Evolutionary conservation across 2,797 vertebrate species (phyloP).

Genomic region (Numenius phaeopus): DNA sequence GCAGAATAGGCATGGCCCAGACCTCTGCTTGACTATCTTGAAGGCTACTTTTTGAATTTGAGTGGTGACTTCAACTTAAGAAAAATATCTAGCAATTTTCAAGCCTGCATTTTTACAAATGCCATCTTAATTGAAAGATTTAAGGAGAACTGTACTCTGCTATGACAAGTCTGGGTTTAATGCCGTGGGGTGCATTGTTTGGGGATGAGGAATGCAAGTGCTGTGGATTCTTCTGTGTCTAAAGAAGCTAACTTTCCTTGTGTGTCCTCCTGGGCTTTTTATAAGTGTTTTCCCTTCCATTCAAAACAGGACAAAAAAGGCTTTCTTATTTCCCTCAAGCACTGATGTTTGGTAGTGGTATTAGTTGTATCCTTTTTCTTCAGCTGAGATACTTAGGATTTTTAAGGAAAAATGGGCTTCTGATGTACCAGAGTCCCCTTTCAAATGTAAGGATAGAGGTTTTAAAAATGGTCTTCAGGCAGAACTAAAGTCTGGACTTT

Average conservation of each 20-base stretch:
- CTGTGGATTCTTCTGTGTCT: constrained; percentile 48
- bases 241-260: constrained; percentile 23
- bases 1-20: neutral
- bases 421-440: neutral
- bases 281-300: neutral
- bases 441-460: neutral
- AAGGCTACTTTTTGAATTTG: neutral
- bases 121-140: constrained; percentile 54
- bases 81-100: neutral
- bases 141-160: constrained; percentile 6
- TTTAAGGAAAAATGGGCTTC: neutral
- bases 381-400: neutral
- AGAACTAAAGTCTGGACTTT: neutral
- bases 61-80: neutral
- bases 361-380: neutral
- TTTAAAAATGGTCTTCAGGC: neutral
- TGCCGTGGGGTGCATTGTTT: constrained; percentile 59
- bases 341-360: neutral
- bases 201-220: constrained; percentile 49
- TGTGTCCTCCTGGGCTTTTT: constrained; percentile 34
- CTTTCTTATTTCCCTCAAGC: constrained; percentile 7
- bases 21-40: neutral
- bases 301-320: constrained; percentile 23
- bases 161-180: constrained; percentile 13
- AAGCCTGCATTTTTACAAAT: constrained; percentile 37